These are phyloP conservation scores for Listronotus bonariensis DNA, from an alignment of 1,140 invertebrate genomes.

Conservation along the genomic window DNA sequence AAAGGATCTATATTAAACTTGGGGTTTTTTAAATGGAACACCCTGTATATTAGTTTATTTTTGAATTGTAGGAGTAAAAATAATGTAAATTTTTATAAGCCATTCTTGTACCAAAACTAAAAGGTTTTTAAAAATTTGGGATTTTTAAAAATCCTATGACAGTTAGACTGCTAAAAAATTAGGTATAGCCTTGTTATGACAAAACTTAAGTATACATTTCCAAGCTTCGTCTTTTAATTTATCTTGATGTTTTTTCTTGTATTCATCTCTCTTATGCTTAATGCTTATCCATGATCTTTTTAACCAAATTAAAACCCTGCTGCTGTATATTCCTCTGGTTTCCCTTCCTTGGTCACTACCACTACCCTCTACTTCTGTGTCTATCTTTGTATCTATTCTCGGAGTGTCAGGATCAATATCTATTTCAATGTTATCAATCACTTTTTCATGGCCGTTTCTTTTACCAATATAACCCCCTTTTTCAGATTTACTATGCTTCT, in stretches of 20 bases:
- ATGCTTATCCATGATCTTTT: constrained; percentile 25
- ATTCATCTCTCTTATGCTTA: constrained; percentile 15
- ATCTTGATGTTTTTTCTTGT: constrained; percentile 1
- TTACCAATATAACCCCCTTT: not conserved
- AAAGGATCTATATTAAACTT: too few relatives aligned
- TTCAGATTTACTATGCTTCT: not conserved
- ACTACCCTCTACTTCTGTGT: not conserved
- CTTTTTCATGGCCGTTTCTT: not conserved
- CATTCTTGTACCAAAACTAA: too few relatives aligned
- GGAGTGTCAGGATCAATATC: not conserved
- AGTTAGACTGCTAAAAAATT: too few relatives aligned
- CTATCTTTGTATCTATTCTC: not conserved
- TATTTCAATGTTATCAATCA: not conserved
- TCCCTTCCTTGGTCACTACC: not conserved
- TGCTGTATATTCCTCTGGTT: constrained; percentile 4
- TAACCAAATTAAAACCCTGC: constrained; percentile 18
- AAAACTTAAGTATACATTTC: constrained; percentile 10
- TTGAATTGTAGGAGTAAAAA: too few relatives aligned
- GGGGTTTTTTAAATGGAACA: too few relatives aligned
- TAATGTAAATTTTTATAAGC: too few relatives aligned
- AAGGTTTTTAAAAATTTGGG: too few relatives aligned
- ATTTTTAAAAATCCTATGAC: too few relatives aligned
- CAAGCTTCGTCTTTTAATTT: not conserved
- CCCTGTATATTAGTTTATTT: too few relatives aligned
- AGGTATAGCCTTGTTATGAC: constrained; percentile 8